Base-by-base conservation (phyloP, 1,140 invertebrate genomes). In the Drosophila jambulina region DNA sequence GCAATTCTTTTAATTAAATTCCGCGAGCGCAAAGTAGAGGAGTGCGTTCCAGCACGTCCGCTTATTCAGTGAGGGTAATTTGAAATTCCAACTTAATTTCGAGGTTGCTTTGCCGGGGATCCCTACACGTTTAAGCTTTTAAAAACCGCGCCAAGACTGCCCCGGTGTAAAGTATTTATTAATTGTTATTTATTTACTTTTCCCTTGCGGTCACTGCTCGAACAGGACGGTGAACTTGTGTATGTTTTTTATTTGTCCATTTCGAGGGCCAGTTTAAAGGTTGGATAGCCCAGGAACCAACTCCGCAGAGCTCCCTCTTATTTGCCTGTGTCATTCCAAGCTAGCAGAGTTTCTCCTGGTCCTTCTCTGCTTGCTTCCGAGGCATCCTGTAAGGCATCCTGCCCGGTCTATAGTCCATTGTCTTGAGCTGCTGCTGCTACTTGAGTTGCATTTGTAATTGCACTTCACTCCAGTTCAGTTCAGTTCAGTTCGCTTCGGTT, bases 1-100 rank as follows among this genome's bases (percentile, higher is more conserved):
- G 78, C 87, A 85, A 82, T 90, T 85, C 86, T 85, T 91, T 85
- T 90, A 90, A 91, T 90, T 90, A 90, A 91, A 90, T 90, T 90
- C 85, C 78, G 85, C 67, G 68, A 77, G 69, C 43, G 53, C 72
- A 74, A 62, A 77, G 76, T 75, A 80, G 59, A 60, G 56, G 38
- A 74, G 72, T 68, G 67, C 84, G 72, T 72, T 78, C 67, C 56
- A 43, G 65, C 65, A 56, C 71, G 67, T 45, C 61, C 29, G 59
- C 43, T 51, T 54, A 48, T 46, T 65, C 51, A 42, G 45, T 53
- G 56, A 53, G 69, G 61, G 63, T 84, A 85, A 85, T 88, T 90
- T 85, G 78, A 88, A 88, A 88, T 88, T 85, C 85, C 78, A 79
- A 79, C 67, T 85, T 85, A 90, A 84, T 90, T 88, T 84, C 48